A percentile compares a stretch with the other conserved stretches of the same genome.
Evolutionary conservation across 2,888 invertebrate genomes (phyloP).

Genomic region (Heliconius ethilla): DNA sequence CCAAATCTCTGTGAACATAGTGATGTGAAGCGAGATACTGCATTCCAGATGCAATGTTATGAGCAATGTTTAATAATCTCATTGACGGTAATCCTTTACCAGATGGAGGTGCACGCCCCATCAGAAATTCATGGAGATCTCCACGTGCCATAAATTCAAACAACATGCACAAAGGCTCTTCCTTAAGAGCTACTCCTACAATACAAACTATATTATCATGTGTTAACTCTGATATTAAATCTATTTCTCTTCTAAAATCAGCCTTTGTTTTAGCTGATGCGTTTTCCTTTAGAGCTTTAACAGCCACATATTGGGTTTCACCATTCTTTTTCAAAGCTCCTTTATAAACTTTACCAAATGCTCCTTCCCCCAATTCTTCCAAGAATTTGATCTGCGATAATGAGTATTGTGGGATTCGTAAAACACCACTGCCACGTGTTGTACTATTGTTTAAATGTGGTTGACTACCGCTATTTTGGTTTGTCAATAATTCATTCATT

Average conservation of each 20-base stretch:
- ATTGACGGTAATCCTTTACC: slow-evolving; percentile 89
- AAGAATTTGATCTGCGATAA: slow-evolving; percentile 92
- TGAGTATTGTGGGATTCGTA: slow-evolving; percentile 92
- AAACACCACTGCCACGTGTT: slow-evolving; percentile 77
- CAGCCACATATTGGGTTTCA: slow-evolving; percentile 91
- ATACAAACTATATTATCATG: slow-evolving; percentile 98
- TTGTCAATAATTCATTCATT: slow-evolving; percentile 88
- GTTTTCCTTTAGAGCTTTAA: slow-evolving; percentile 96
- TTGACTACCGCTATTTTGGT: slow-evolving; percentile 74
- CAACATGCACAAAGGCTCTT: slow-evolving; percentile 96
- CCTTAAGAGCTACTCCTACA: slow-evolving; percentile 93
- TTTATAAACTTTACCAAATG: slow-evolving; percentile 98
- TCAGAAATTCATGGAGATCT: slow-evolving; percentile 97
- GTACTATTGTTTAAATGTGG: slow-evolving; percentile 74
- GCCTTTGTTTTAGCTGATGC: slow-evolving; percentile 94
- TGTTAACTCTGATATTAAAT: slow-evolving; percentile 95
- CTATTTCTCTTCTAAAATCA: slow-evolving; percentile 96
- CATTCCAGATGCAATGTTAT: slow-evolving; percentile 93
- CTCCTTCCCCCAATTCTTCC: slow-evolving; percentile 97
- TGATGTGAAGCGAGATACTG: slow-evolving; percentile 94
- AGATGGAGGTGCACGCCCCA: slow-evolving; percentile 93
- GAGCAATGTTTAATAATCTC: slow-evolving; percentile 94
- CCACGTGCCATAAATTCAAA: slow-evolving; percentile 99
- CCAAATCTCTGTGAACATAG: slow-evolving; percentile 97
- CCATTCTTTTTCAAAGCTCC: slow-evolving; percentile 90